Conservation (phyloP, 2,113 vertebrate species). For the Clarias gariepinus region DNA sequence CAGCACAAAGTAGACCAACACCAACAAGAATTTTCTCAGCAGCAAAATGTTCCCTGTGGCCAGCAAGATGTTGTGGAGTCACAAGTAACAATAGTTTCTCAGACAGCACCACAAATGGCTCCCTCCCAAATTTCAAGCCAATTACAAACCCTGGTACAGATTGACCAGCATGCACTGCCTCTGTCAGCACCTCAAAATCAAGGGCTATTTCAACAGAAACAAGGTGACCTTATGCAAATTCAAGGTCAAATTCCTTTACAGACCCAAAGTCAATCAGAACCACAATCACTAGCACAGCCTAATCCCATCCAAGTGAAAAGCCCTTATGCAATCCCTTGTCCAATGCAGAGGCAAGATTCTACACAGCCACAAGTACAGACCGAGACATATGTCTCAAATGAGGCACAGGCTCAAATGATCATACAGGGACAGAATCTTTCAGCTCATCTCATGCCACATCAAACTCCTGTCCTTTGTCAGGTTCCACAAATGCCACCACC, state of each 20-base stretch:
- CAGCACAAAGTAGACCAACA: slow-evolving; percentile 58
- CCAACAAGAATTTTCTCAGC: slow-evolving; percentile 59
- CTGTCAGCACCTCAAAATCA: slow-evolving; percentile 37
- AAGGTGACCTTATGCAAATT: slow-evolving; percentile 58
- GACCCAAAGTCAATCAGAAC: slow-evolving; percentile 53
- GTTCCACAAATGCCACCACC: slow-evolving; percentile 57
- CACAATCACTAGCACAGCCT: slow-evolving; percentile 57
- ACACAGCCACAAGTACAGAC: slow-evolving; percentile 59
- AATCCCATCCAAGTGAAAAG: slow-evolving; percentile 56
- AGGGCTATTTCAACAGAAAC: slow-evolving; percentile 50
- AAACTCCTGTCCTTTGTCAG: slow-evolving; percentile 55
- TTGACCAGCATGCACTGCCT: slow-evolving; percentile 39
- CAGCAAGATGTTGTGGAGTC: slow-evolving; percentile 51
- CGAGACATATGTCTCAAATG: slow-evolving; percentile 52
- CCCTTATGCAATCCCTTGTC: slow-evolving; percentile 54
- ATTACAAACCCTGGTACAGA: slow-evolving; percentile 31
- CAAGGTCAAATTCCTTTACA: slow-evolving; percentile 58
- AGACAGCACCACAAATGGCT: slow-evolving; percentile 51
- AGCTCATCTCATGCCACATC: slow-evolving; percentile 51
- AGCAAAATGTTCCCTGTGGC: slow-evolving; percentile 50
- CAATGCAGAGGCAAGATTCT: slow-evolving; percentile 55
- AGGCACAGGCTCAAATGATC: slow-evolving; percentile 40
- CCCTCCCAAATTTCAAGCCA: slow-evolving; percentile 59
- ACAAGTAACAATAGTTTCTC: slow-evolving; percentile 53
- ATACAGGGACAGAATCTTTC: slow-evolving; percentile 57